Base-by-base conservation (phyloP, 2,888 invertebrate species). In the Scaptomyza parva region DNA sequence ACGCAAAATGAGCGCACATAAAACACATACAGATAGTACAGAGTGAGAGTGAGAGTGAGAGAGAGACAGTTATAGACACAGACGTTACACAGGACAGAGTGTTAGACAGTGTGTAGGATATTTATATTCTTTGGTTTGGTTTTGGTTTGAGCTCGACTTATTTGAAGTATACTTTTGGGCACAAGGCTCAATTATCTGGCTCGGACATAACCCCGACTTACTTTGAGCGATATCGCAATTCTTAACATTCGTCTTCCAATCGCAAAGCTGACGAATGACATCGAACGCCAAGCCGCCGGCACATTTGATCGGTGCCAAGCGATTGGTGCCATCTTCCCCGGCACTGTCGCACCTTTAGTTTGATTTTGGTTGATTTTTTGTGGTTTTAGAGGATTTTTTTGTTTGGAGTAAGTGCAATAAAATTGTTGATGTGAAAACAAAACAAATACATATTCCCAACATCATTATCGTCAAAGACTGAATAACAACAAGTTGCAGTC, bases 241-340 rank as follows among this genome's bases (percentile, higher is more conserved):
- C 95, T 97, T 97, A 93, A 98, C 98, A 94, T 97, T 94, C 92
- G 97, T 95, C 95, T 96, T 97, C 98, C 98, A 98, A 93, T 97
- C 97, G 94, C 98, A 98, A 90, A 97, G 97, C 93, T 98, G 97
- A 90, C 97, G 95, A 92, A 96, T 95, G 92, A 98, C 96, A 94
- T 98, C 97, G 93, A 98, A 98, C 91, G 96, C 97, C 92, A 98
- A 94, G 92, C 97, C 96, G 91, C 94, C 95, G 89, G 97, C 97
- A 93, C 98, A 98, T 91, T 95, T 94, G 91, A 98, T 96, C 76
- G 96, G 94, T 89, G 97, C 97, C 92, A 98, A 94, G 92, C 98
- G 94, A 91, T 95, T 96, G 88, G 95, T 95, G 90, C 96, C 96
- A 92, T 95, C 96, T 93, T 97, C 96, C 91, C 94, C 95, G 90